These are phyloP conservation scores for Xiphydria camelus DNA, from an alignment of 2,888 invertebrate genomes.

Conservation along the genomic window DNA sequence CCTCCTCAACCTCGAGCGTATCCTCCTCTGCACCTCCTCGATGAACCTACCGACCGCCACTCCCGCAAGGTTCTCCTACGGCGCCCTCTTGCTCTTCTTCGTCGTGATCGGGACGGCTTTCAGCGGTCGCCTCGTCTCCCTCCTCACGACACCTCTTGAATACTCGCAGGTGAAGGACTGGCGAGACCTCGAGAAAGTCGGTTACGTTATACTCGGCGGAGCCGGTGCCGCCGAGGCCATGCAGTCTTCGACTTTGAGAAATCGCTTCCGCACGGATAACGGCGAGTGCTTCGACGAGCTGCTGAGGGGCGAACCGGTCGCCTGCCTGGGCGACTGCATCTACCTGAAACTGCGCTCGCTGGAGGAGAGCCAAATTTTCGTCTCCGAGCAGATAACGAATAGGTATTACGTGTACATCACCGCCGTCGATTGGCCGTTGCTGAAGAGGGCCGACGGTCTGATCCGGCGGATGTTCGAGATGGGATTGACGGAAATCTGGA, in stretches of 20 bases:
- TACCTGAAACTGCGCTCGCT: neutral
- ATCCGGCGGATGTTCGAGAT: neutral
- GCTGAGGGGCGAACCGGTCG: neutral
- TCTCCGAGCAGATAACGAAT: neutral
- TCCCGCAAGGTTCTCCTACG: neutral
- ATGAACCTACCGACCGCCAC: neutral
- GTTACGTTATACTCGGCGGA: neutral
- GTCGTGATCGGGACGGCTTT: neutral
- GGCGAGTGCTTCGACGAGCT: neutral
- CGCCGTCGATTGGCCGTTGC: neutral
- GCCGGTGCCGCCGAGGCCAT: neutral
- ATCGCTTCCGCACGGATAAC: neutral
- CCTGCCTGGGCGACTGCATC: neutral
- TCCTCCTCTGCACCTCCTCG: neutral
- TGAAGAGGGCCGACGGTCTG: neutral
- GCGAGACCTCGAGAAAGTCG: neutral
- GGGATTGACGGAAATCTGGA: neutral
- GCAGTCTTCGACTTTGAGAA: neutral
- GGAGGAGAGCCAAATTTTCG: too few relatives aligned
- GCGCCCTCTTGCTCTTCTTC: neutral
- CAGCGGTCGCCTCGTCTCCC: neutral
- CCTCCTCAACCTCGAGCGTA: neutral
- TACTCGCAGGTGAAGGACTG: neutral
- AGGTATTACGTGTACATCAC: neutral
- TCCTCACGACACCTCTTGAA: neutral